A percentile compares a stretch with the other conserved stretches of the same genome.
Conservation (phyloP, 2,888 invertebrate species). For the Euspilapteryx auroguttella region DNA sequence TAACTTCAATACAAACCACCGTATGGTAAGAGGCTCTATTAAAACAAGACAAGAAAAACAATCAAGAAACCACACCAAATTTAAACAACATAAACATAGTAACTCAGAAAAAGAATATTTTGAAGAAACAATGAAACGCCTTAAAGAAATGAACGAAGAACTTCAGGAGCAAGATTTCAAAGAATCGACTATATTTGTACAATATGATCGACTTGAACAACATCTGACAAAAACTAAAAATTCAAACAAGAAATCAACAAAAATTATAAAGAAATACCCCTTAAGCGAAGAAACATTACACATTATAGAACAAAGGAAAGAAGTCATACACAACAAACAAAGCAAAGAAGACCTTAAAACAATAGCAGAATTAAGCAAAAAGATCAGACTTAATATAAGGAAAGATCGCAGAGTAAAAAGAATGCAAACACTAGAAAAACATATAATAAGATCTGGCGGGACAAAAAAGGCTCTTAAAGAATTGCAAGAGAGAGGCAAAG, state of each 20-base stretch:
- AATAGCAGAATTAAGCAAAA: constrained; percentile 9
- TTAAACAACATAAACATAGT: not conserved
- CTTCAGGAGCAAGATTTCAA: too few relatives aligned
- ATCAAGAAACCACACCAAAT: not conserved
- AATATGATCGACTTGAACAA: too few relatives aligned
- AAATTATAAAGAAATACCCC: not conserved
- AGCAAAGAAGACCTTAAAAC: constrained; percentile 4
- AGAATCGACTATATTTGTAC: too few relatives aligned
- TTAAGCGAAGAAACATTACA: not conserved
- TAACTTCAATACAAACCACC: constrained; percentile 4
- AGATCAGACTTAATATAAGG: constrained; percentile 9
- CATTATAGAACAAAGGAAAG: constrained; percentile 7
- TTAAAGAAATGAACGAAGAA: too few relatives aligned
- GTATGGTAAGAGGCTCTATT: constrained; percentile 2
- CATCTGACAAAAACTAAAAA: too few relatives aligned
- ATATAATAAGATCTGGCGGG: constrained; percentile 10
- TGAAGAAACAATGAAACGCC: not conserved
- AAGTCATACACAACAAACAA: constrained; percentile 3
- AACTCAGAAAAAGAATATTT: not conserved
- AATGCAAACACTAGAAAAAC: constrained; percentile 7
- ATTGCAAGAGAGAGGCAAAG: constrained; percentile 5
- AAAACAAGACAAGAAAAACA: constrained; percentile 15
- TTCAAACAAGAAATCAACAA: too few relatives aligned
- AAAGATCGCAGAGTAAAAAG: constrained; percentile 8
- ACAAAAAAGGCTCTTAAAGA: constrained; percentile 10